Percentiles rank a stretch among this genome's conserved stretches.
phyloP scores from a whole-genome alignment of 2,113 vertebrate species.

The Fukomys damarensis region DNA sequence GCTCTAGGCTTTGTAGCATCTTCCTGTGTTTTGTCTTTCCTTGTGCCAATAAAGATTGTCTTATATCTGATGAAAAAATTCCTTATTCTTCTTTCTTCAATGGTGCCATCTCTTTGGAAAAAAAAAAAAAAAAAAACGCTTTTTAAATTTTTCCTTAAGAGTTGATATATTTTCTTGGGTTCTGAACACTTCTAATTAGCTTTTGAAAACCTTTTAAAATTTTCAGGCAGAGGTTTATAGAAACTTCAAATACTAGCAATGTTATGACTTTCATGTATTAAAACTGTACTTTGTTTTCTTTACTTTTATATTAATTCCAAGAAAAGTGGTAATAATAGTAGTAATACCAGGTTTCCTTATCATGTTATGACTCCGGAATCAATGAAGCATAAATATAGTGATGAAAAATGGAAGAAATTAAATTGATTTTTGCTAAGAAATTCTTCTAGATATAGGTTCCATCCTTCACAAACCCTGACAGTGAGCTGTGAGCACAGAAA shows the following conservation, averaged over 20 bases:
- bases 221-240: neutral
- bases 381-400: neutral
- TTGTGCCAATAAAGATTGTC: neutral
- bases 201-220: neutral
- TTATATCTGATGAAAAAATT: neutral
- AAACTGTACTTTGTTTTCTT: neutral
- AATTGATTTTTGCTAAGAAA: neutral
- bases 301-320: neutral
- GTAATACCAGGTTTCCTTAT: neutral
- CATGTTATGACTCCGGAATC: neutral
- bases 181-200: neutral
- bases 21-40: neutral
- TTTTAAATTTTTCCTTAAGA: neutral
- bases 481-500: neutral
- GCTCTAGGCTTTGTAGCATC: neutral
- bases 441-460: neutral
- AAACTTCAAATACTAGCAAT: neutral
- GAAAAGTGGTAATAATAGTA: neutral
- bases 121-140: neutral
- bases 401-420: constrained; percentile 24
- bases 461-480: neutral
- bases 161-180: neutral
- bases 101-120: neutral
- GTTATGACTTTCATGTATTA: neutral
- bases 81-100: neutral